Conservation (phyloP, 2,888 invertebrate genomes). For the Epirrhoe tristata region DNA sequence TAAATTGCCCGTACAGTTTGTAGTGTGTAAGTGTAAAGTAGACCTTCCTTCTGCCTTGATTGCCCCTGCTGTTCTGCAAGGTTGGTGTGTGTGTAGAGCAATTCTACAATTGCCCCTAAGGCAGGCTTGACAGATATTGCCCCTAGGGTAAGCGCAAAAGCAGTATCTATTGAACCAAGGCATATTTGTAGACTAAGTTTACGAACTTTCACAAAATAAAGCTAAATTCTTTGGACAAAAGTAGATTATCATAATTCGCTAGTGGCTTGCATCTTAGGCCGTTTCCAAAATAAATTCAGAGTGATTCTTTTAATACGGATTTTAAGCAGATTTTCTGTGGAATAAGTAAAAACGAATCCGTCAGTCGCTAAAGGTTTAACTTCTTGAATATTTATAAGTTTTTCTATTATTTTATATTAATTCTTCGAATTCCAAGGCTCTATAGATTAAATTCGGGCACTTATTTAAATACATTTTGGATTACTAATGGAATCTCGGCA, state of each 20-base stretch:
- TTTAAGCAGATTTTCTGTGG: conserved; percentile 85
- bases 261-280: conserved; percentile 45
- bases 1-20: too few relatives aligned
- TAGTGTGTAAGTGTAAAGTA: too few relatives aligned
- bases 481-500: conserved; percentile 28
- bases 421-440: conserved; percentile 58
- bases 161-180: too few relatives aligned
- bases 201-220: too few relatives aligned
- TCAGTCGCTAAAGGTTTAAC: conserved; percentile 82
- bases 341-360: conserved; percentile 85
- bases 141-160: too few relatives aligned
- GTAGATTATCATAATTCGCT: conserved; percentile 32
- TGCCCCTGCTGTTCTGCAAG: too few relatives aligned
- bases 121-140: too few relatives aligned
- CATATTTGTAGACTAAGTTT: too few relatives aligned
- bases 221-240: too few relatives aligned
- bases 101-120: too few relatives aligned
- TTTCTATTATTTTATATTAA: conserved; percentile 84
- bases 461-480: conserved; percentile 55
- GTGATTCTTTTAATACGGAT: conserved; percentile 85
- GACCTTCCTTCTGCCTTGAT: too few relatives aligned
- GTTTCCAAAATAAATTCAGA: conserved; percentile 79
- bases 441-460: conserved; percentile 66
- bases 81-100: too few relatives aligned
- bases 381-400: conserved; percentile 84